Conservation (phyloP, 2,113 vertebrate species). For the Nasalis larvatus region DNA sequence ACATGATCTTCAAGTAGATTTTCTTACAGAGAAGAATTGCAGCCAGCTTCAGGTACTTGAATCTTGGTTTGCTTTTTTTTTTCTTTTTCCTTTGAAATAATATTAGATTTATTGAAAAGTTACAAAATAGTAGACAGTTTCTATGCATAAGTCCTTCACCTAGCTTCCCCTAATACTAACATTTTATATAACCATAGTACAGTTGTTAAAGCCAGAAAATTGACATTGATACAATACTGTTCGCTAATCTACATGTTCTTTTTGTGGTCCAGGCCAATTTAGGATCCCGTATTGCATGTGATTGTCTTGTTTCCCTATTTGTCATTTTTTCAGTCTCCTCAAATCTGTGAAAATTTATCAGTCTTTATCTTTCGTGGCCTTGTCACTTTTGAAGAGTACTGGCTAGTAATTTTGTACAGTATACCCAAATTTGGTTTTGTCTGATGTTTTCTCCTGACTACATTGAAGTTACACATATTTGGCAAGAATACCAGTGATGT, state of each 20-base stretch:
- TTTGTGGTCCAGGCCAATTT: neutral
- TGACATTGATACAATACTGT: neutral
- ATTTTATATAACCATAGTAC: neutral
- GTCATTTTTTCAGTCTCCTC: neutral
- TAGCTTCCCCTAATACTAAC: neutral
- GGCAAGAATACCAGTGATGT: neutral
- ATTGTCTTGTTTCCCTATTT: neutral
- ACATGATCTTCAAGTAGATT: slow-evolving; percentile 97
- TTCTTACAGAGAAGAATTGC: slow-evolving; percentile 93
- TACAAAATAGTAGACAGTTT: neutral
- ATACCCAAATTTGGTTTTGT: neutral
- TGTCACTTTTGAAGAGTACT: neutral
- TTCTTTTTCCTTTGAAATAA: neutral
- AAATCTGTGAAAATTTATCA: slow-evolving; percentile 11
- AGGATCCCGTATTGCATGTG: neutral
- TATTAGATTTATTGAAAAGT: slow-evolving; percentile 20
- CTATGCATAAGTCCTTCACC: neutral
- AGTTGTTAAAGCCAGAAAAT: neutral
- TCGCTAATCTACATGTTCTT: neutral
- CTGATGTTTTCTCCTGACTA: neutral
- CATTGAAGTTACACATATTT: neutral
- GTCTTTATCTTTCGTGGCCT: neutral
- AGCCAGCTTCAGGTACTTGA: slow-evolving; percentile 87
- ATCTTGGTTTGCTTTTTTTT: neutral
- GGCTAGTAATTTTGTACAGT: neutral